Evolutionary conservation across 2,888 invertebrate genomes (phyloP), one percentile per base, ranked within the genome.

Genomic region (Teleiodes luculella): DNA sequence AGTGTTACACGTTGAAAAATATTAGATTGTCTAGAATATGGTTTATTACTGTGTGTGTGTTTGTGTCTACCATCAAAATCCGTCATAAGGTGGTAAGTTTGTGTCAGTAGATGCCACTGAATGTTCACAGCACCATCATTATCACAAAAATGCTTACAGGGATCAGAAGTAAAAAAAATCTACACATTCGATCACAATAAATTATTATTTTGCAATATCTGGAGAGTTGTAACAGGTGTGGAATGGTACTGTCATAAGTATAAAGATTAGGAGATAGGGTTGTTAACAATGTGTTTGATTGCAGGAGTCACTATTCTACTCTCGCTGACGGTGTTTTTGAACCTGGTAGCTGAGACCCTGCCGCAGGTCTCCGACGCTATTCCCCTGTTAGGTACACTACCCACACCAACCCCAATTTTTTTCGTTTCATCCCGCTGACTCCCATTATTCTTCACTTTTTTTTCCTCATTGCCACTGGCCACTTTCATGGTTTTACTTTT

Each of bases 311-410:
- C 98, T 92, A 98, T 98, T 92, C 96, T 98, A 91, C 97, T 99
- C 90, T 98, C 98, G 91, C 95, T 99, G 93, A 98, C 98, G 93
- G 98, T 99, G 93, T 99, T 99, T 94, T 96, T 98, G 93, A 97
- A 98, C 93, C 95, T 98, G 93, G 98, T 99, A 91, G 98, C 98
- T 77, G 98, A 98, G 94, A 98, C 98, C 92, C 96, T 98, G 95
- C 98, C 98, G 91, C 98, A 97, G 93, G 98, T 98, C 91, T 98
- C 98, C 91, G 98, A 98, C 92, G 98, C 98, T 91, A 98, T 99
- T 92, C 98, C 99, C 91, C 93, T 99, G 93, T 98, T 99, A 95
- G 98, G 98, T 97, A 96, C 94, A 93, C 87, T 78, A 68, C 75
- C 87, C 88, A 85, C 70, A 79, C 85, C 83, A 78, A 70, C 70